phyloP scores from a whole-genome alignment of 2,113 vertebrate genomes.

The Ibidorhyncha struthersii region DNA sequence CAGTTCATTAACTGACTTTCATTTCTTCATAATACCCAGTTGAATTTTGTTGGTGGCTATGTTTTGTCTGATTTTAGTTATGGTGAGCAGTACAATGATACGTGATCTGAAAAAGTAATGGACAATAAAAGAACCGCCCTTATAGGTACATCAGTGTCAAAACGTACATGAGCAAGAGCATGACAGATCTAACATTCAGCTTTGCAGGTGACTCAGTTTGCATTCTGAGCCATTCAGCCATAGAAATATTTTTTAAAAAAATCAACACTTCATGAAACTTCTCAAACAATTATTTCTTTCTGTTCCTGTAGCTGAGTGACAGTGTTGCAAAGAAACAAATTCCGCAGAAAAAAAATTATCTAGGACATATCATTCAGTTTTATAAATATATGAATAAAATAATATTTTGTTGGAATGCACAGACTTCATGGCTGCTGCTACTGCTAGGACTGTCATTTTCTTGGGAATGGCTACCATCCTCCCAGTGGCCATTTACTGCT shows the following conservation, averaged over 20 bases:
- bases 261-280: neutral
- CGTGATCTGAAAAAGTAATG: neutral
- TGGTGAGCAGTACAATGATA: neutral
- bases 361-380: neutral
- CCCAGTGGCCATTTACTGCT: neutral
- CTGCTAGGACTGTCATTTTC: neutral
- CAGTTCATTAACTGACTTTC: neutral
- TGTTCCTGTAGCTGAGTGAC: neutral
- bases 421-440: neutral
- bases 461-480: neutral
- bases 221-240: neutral
- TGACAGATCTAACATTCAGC: neutral
- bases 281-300: neutral
- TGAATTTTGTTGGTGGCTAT: neutral
- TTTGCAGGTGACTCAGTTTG: neutral
- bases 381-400: neutral
- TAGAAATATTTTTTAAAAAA: neutral
- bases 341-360: neutral
- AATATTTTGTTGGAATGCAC: neutral
- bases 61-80: neutral
- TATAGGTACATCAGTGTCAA: neutral
- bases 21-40: neutral
- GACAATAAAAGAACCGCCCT: neutral
- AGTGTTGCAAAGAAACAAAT: neutral
- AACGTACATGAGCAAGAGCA: neutral